These are phyloP conservation scores for Coremacera marginata DNA, from an alignment of 2,888 invertebrate genomes.

Conservation along the genomic window DNA sequence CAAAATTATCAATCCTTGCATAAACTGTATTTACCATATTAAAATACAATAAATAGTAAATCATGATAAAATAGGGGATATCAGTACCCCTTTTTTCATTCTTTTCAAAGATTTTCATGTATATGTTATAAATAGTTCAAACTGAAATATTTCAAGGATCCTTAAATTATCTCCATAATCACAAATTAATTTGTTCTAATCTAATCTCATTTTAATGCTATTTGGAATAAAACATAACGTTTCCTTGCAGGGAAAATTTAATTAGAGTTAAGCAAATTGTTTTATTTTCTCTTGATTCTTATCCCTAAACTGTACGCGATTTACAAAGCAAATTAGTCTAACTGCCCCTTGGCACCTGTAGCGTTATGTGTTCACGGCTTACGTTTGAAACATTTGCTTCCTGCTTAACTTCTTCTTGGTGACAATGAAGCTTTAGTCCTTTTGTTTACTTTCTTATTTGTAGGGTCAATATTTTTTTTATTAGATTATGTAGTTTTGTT, in stretches of 20 bases:
- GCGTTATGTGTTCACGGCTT: slow-evolving; percentile 38
- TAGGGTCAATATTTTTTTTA: background rate
- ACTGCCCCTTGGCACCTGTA: slow-evolving; percentile 7
- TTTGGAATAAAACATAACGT: too few species aligned
- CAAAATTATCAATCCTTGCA: too few species aligned
- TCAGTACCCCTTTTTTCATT: too few species aligned
- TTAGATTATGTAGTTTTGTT: slow-evolving; percentile 24
- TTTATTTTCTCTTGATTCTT: slow-evolving; percentile 53
- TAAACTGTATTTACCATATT: too few species aligned
- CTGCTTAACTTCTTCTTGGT: slow-evolving; percentile 15
- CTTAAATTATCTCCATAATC: too few species aligned
- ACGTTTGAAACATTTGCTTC: background rate
- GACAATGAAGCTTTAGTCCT: background rate
- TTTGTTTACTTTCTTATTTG: slow-evolving; percentile 14
- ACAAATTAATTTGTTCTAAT: too few species aligned
- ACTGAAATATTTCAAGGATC: background rate
- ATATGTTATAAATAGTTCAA: too few species aligned
- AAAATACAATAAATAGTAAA: too few species aligned
- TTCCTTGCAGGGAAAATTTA: slow-evolving; percentile 44
- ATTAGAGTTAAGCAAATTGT: slow-evolving; percentile 54
- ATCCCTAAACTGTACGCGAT: slow-evolving; percentile 46
- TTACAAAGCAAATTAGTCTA: slow-evolving; percentile 36
- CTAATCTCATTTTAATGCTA: too few species aligned
- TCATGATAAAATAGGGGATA: too few species aligned
- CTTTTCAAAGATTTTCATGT: too few species aligned